Conservation (phyloP, 2,888 invertebrate species). For the Phaonia tiefii region DNA sequence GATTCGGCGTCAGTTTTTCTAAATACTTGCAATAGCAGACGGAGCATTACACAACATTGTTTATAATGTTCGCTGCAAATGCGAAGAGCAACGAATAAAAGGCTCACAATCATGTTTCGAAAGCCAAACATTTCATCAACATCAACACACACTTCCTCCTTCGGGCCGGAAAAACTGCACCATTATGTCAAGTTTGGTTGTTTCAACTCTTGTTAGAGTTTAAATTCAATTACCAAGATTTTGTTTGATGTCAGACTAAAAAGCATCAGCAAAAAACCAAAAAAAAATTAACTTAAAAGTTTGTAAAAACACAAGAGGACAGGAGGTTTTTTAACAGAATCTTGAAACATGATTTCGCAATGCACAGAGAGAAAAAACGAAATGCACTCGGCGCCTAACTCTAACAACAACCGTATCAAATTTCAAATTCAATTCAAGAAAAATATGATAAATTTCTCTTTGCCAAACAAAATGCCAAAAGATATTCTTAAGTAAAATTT, state of each 20-base stretch:
- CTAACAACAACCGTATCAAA: conserved; percentile 58
- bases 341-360: conserved; percentile 16
- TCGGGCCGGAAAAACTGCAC: background rate
- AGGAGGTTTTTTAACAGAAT: background rate
- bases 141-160: background rate
- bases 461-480: background rate
- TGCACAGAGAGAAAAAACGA: background rate
- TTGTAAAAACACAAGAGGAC: no score
- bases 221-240: conserved; percentile 38
- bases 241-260: conserved; percentile 37
- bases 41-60: background rate
- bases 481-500: conserved; percentile 17
- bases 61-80: background rate
- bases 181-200: conserved; percentile 45
- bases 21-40: background rate
- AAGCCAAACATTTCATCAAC: conserved; percentile 10
- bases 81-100: no score
- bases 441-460: conserved; percentile 29
- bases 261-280: background rate
- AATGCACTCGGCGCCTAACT: conserved; percentile 30
- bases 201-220: conserved; percentile 34
- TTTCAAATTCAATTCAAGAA: conserved; percentile 33
- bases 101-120: conserved; percentile 21
- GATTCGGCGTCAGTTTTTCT: no score
- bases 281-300: conserved; percentile 15